Evolutionary conservation across 2,888 invertebrate species (phyloP), one percentile per base, ranked within the genome.

Genomic region (Yponomeuta evonymella): DNA sequence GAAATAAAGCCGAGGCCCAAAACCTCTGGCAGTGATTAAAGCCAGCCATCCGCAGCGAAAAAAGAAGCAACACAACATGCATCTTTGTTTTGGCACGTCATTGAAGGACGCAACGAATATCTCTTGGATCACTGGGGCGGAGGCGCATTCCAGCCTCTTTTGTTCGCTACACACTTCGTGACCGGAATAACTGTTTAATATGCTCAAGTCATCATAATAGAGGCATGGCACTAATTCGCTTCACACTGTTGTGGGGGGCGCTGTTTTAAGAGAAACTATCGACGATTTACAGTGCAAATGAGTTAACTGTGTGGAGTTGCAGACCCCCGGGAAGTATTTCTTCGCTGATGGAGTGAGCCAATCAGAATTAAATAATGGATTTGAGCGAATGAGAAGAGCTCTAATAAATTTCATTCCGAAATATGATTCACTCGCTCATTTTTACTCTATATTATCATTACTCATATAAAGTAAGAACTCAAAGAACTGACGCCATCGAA

Each of bases 211-310:
- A 72, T 58, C 72, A 72, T 73, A 73, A 75, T 74, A 71, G 71
- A 72, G 72, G 73, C 72, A 48, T 29, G 70, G 71, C 67, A 73
- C 73, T 73, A 74, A 76, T 75, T 76, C 72, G 72, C 75, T 74
- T 74, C 71, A 72, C 71, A 72, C 72, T 74, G 72, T 74, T n/a
- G 15, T 67, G n/a, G 67, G 36, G 23, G 15, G 29, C 6, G 12
- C 33, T 11, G 33, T 65, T 65, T 65, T 33, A 33, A 65, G 65
- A 12, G 10, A 36, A 12, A 67, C 67, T 15, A 43, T 36, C 43
- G 15, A 15, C 67, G 11, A 67, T n/a, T n/a, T n/a, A n/a, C n/a
- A n/a, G n/a, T 58, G 15, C 2, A 33, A 43, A 33, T 36, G n/a
- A 67, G 6, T 43, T 43, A 43, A 36, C 33, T 33, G 11, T 10